A percentile compares a stretch with the other conserved stretches of the same genome.
phyloP scores from a whole-genome alignment of 2,888 invertebrate species.

The Caenorhabditis sp. region DNA sequence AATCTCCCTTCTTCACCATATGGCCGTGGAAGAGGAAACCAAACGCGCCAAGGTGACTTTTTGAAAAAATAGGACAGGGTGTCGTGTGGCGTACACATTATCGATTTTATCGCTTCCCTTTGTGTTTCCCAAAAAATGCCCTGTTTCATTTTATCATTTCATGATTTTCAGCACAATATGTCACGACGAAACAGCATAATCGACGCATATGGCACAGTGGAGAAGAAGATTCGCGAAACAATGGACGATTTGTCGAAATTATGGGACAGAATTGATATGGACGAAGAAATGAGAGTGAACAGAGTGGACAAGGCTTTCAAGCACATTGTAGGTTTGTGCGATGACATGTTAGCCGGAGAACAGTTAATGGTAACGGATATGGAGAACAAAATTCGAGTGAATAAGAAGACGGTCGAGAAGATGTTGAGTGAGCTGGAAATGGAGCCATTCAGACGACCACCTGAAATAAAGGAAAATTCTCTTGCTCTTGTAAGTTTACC shows the following conservation, averaged over 20 bases:
- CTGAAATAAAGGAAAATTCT: constrained; percentile 22
- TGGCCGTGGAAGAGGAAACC: neutral
- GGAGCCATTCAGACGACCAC: constrained; percentile 15
- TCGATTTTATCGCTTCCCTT: neutral
- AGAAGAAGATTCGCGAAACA: constrained; percentile 33
- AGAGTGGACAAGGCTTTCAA: constrained; percentile 35
- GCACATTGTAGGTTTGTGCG: constrained; percentile 25
- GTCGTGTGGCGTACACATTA: neutral
- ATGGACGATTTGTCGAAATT: constrained; percentile 24
- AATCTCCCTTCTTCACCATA: neutral
- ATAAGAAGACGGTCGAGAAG: constrained; percentile 18
- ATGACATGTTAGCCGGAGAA: constrained; percentile 33
- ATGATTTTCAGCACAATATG: neutral
- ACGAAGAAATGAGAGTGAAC: constrained; percentile 27
- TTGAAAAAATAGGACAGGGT: neutral
- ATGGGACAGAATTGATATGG: constrained; percentile 36
- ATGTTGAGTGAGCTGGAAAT: constrained; percentile 29
- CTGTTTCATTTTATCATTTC: neutral
- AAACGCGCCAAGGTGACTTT: neutral
- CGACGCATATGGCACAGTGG: constrained; percentile 31
- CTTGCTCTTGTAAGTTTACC: constrained; percentile 14
- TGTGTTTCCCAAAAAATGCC: neutral
- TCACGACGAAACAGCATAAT: constrained; percentile 27
- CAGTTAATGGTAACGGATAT: constrained; percentile 27
- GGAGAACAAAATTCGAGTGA: constrained; percentile 16